Percentiles rank a stretch among this genome's conserved stretches.
phyloP scores from a whole-genome alignment of 2,888 invertebrate genomes.

The Sesamia inferens region DNA sequence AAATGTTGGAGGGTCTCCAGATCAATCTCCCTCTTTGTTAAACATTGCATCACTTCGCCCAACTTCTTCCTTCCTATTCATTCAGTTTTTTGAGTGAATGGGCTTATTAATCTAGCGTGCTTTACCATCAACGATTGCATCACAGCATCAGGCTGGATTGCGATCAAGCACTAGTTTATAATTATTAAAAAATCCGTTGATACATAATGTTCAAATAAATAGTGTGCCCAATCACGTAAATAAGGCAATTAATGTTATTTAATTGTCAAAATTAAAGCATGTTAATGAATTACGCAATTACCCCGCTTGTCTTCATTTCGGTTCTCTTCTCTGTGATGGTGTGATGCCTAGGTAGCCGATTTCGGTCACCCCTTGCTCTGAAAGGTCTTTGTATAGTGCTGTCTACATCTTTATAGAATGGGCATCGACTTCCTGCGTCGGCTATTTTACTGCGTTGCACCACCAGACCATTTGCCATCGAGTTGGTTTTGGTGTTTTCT shows the following conservation, averaged over 20 bases:
- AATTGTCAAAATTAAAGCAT: neutral
- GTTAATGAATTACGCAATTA: neutral
- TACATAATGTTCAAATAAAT: neutral
- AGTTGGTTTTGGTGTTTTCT: neutral
- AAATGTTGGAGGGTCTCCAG: too few species aligned
- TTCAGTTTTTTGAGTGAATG: too few species aligned
- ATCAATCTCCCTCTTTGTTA: too few species aligned
- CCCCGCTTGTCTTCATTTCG: neutral
- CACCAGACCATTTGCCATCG: neutral
- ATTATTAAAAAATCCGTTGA: too few species aligned
- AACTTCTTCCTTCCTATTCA: too few species aligned
- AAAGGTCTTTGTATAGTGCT: neutral
- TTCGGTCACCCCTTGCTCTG: neutral
- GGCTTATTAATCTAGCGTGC: too few species aligned
- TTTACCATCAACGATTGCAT: too few species aligned
- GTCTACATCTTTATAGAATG: neutral
- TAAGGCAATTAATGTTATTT: neutral
- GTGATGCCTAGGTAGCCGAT: neutral
- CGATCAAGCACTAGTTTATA: too few species aligned
- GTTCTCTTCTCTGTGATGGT: neutral
- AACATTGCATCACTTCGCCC: too few species aligned
- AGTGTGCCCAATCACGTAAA: neutral
- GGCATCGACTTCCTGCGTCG: neutral
- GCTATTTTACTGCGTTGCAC: neutral
- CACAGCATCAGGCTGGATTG: too few species aligned